phyloP scores from a whole-genome alignment of 1,140 invertebrate species.

The Cydia fagiglandana region DNA sequence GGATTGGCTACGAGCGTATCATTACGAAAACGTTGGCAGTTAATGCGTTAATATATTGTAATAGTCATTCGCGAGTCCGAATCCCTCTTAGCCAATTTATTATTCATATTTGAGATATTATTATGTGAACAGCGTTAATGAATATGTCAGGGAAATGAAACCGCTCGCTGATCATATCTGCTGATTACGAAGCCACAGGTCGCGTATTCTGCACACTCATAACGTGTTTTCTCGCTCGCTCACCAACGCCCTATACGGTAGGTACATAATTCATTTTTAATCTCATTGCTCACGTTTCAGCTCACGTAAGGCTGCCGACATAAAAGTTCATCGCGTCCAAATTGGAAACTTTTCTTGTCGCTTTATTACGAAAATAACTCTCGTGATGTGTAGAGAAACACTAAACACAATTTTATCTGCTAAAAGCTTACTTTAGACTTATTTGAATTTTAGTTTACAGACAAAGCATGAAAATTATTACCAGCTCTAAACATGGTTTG shows the following conservation, averaged over 20 bases:
- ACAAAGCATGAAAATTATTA: not conserved
- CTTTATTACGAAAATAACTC: conserved; percentile 34
- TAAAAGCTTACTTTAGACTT: not conserved
- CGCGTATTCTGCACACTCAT: conserved; percentile 33
- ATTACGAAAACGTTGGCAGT: too few relatives aligned
- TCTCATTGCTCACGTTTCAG: conserved; percentile 68
- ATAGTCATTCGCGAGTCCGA: not conserved
- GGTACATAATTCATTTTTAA: conserved; percentile 68
- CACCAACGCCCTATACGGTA: conserved; percentile 45
- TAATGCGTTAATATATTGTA: too few relatives aligned
- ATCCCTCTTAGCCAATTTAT: not conserved
- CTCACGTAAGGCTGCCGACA: conserved; percentile 69
- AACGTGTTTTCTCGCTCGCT: conserved; percentile 32
- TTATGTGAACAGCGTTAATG: conserved; percentile 20
- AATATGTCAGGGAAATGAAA: conserved; percentile 27
- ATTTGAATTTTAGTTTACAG: conserved; percentile 1
- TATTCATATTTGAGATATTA: not conserved
- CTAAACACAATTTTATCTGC: conserved; percentile 22
- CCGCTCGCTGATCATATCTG: conserved; percentile 19
- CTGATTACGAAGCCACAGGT: conserved; percentile 33
- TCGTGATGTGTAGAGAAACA: conserved; percentile 25
- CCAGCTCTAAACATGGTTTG: not conserved
- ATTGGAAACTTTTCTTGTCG: conserved; percentile 61
- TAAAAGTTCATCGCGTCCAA: conserved; percentile 70
- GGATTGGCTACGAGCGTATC: too few relatives aligned